Percentiles rank a stretch among this genome's conserved stretches.
Conservation (phyloP, 1,140 invertebrate genomes). For the Drosophila neocordata region DNA sequence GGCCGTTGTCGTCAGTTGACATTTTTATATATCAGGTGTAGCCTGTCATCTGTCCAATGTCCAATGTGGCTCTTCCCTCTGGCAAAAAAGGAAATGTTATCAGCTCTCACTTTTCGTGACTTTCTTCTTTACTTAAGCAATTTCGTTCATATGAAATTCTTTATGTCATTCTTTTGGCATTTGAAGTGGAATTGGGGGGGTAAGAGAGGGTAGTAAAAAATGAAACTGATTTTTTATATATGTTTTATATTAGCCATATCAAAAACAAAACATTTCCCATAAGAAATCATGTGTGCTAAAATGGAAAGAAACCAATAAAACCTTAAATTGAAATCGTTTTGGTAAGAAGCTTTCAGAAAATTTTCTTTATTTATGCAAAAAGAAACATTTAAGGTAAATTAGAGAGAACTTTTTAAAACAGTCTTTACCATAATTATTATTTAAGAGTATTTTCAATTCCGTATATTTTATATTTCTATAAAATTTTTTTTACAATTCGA, state of each 20-base stretch:
- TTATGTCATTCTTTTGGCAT: not conserved
- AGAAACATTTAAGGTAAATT: too few species aligned
- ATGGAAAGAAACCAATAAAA: not conserved
- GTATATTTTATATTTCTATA: not conserved
- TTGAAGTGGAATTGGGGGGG: not conserved
- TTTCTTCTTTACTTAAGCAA: constrained; percentile 63
- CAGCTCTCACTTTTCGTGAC: constrained; percentile 14
- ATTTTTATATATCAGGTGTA: constrained; percentile 75
- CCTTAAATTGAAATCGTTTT: not conserved
- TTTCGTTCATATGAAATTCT: constrained; percentile 36
- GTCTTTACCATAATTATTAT: too few species aligned
- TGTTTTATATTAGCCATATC: constrained; percentile 3
- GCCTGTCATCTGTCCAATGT: constrained; percentile 17
- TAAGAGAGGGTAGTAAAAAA: not conserved
- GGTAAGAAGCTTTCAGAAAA: not conserved
- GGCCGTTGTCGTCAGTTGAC: constrained; percentile 65
- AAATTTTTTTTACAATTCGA: not conserved
- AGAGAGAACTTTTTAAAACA: too few species aligned
- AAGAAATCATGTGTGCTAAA: constrained; percentile 3
- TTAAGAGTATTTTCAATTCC: too few species aligned
- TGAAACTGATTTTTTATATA: not conserved
- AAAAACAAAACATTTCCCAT: not conserved
- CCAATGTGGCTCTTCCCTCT: not conserved
- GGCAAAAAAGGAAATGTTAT: not conserved
- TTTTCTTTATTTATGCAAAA: too few species aligned